Evolutionary conservation across 2,113 vertebrate genomes (phyloP).

Genomic region (Sceloporus undulatus): DNA sequence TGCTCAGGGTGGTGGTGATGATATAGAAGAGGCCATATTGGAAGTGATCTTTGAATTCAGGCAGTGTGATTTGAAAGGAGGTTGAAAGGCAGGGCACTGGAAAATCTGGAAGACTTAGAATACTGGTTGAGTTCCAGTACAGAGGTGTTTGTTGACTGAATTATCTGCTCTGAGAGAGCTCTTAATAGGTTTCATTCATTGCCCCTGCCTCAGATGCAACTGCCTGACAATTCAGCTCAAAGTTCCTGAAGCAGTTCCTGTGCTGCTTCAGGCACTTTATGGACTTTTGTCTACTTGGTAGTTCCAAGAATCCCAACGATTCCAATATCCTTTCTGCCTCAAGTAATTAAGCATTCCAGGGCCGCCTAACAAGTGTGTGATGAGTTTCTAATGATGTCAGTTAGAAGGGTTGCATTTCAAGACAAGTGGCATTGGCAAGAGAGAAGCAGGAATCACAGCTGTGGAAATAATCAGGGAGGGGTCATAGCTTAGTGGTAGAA

Average conservation of each 20-base stretch:
- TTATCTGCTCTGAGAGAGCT: not conserved
- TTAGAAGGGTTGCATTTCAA: conserved; percentile 36
- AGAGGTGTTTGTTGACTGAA: not conserved
- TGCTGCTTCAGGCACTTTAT: not conserved
- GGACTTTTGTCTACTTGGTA: not conserved
- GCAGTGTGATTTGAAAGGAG: not conserved
- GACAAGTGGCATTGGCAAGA: conserved; percentile 3
- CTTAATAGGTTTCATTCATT: not conserved
- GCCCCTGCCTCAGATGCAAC: not conserved
- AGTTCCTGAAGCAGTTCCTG: not conserved
- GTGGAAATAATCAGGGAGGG: not conserved
- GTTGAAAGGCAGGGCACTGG: not conserved
- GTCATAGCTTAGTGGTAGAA: not conserved
- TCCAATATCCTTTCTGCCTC: conserved; percentile 5
- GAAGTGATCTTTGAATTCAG: not conserved
- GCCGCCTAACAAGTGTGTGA: conserved; percentile 31
- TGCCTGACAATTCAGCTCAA: not conserved
- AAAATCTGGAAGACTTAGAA: not conserved
- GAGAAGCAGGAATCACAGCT: conserved; percentile 1
- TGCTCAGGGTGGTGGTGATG: too few relatives aligned
- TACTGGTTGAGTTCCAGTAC: not conserved
- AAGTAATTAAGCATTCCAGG: conserved; percentile 15
- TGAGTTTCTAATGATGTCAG: conserved; percentile 33
- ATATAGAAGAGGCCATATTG: not conserved
- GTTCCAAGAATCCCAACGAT: conserved; percentile 9